Percentiles rank a stretch among this genome's conserved stretches.
Conservation (phyloP, 2,797 vertebrate species). For the Hippopotamyrus pictus region DNA sequence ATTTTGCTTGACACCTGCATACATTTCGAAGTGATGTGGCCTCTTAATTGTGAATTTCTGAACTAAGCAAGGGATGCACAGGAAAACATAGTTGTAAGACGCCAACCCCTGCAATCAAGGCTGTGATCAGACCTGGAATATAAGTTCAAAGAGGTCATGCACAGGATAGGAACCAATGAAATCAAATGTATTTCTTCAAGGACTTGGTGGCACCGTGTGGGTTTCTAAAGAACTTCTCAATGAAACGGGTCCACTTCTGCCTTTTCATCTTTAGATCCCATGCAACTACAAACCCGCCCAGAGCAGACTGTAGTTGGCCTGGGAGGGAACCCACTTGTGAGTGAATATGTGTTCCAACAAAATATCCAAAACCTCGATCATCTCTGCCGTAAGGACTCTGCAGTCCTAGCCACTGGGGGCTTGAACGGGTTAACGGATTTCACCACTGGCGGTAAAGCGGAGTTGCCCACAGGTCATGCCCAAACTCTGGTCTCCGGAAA, state of each 20-base stretch:
- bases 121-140: not conserved
- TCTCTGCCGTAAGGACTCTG: not conserved
- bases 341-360: not conserved
- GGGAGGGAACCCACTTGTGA: not conserved
- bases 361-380: slow-evolving; percentile 8
- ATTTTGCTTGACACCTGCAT: not conserved
- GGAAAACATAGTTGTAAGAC: not conserved
- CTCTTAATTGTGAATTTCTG: not conserved
- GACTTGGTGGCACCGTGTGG: not conserved
- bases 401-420: slow-evolving; percentile 27
- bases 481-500: slow-evolving; percentile 79
- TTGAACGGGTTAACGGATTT: slow-evolving; percentile 73
- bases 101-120: not conserved
- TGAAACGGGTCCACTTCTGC: not conserved
- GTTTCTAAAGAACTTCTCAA: not conserved
- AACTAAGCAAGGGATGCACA: not conserved
- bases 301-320: not conserved
- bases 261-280: not conserved
- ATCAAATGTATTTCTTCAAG: not conserved
- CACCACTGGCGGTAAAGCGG: slow-evolving; percentile 70
- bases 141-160: not conserved
- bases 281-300: not conserved
- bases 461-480: slow-evolving; percentile 81
- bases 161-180: not conserved
- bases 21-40: not conserved